Base-by-base conservation (phyloP, 1,140 invertebrate species). In the Drosophila pruinosa region DNA sequence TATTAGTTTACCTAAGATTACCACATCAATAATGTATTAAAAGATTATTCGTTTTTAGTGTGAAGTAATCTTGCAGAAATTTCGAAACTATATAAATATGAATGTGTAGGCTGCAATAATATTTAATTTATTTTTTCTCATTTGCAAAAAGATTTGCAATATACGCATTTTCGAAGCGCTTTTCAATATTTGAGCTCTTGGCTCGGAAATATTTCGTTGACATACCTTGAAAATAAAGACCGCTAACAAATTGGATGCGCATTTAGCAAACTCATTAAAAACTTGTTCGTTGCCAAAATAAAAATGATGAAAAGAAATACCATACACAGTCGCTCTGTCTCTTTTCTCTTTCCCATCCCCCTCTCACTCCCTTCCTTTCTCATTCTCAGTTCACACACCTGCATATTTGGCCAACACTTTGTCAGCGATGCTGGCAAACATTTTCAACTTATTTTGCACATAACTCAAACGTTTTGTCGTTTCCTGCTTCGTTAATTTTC, bases 191-290 rank as follows among this genome's bases (percentile, higher is more conserved):
- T 17, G 10, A 19, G 17, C 1, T 8, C 7, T 7, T 56, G 38
- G 24, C 31, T 71, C 12, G 26, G 17, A 19, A 57, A 15, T 4
- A 43, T 28, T 26, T 57, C 17, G 14, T 24, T 34, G 24, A 34
- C 39, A 45, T 57, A 21, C 3, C 53, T 15, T 22, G 21, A 41
- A 15, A 47, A 19, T 28, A 62, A 50, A 41, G 34, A 39, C 22
- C 24, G 39, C 24, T 4, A 28, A 10, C 39, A 58, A 47, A 41
- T 59, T 64, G 17, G 17, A 28, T 78, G 61, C 17, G 12, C 77
- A 57, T 82, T 89, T 88, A 68, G 78, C 63, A 88, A 88, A 88
- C 82, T 88, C 82, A 88, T 88, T 88, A 88, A 89, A 86, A 86
- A 88, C 58, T 86, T 86, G 74, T 72, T 54, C 28, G 50, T n/a